Percentiles rank a stretch among this genome's conserved stretches.
phyloP scores from a whole-genome alignment of 2,888 invertebrate genomes.

The Pollenia griseotomentosa region DNA sequence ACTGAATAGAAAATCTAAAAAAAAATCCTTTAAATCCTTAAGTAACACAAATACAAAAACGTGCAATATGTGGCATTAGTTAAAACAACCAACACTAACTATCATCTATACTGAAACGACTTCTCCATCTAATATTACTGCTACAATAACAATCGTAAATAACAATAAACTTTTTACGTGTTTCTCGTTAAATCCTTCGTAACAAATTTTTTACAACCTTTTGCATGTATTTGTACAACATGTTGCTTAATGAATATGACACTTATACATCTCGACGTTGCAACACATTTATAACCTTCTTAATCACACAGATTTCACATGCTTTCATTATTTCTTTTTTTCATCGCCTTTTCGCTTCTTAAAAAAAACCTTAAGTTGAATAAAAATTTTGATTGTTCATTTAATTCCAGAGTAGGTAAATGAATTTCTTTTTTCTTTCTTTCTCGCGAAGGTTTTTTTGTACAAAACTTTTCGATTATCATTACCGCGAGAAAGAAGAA shows the following conservation, averaged over 20 bases:
- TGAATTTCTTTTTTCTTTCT: too few species aligned
- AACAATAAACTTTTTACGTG: constrained; percentile 37
- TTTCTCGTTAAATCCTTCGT: constrained; percentile 25
- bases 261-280: constrained; percentile 26
- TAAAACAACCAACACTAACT: not conserved
- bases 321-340: not conserved
- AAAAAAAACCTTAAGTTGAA: constrained; percentile 9
- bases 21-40: not conserved
- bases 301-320: not conserved
- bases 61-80: constrained; percentile 6
- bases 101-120: too few species aligned
- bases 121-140: too few species aligned
- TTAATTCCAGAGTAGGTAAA: too few species aligned
- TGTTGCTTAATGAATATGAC: constrained; percentile 32
- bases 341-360: not conserved
- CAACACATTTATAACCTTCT: not conserved
- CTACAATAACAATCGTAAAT: constrained; percentile 10
- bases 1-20: not conserved
- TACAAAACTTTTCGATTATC: too few species aligned
- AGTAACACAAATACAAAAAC: not conserved
- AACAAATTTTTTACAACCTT: not conserved
- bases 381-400: constrained; percentile 14
- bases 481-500: too few species aligned
- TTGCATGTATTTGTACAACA: not conserved
- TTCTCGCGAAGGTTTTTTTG: too few species aligned